Conservation (phyloP, 2,797 vertebrate genomes). For the Momotus momota region DNA sequence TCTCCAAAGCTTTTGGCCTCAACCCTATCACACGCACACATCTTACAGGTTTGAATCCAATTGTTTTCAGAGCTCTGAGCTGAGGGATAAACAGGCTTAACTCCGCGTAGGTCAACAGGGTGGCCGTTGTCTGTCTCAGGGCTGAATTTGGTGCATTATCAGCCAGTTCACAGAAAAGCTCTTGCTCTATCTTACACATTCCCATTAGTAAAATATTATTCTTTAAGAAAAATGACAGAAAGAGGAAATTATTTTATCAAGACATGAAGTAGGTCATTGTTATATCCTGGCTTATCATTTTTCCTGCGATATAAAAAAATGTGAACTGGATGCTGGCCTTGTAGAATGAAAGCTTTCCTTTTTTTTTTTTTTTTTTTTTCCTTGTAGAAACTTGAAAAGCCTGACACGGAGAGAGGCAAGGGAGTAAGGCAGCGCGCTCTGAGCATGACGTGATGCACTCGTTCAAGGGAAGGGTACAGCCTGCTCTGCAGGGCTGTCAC, state of each 20-base stretch:
- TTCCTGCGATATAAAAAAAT: conserved; percentile 5
- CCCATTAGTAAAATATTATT: conserved; percentile 37
- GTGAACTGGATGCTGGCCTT: neutral
- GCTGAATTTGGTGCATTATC: conserved; percentile 16
- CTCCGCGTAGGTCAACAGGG: conserved; percentile 3
- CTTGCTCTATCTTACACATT: conserved; percentile 15
- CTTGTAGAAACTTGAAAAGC: conserved; percentile 34
- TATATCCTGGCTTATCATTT: conserved; percentile 46
- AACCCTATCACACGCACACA: neutral
- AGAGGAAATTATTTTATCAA: conserved; percentile 67
- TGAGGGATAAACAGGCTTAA: conserved; percentile 50
- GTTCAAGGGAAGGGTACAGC: neutral
- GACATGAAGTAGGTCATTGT: conserved; percentile 51
- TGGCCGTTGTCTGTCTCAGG: conserved; percentile 26
- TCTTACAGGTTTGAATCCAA: conserved; percentile 37
- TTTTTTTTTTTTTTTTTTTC: neutral
- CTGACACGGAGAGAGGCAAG: neutral
- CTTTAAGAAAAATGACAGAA: conserved; percentile 45
- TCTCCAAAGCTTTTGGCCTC: neutral
- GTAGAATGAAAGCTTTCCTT: neutral
- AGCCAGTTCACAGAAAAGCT: conserved; percentile 28
- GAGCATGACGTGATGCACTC: neutral
- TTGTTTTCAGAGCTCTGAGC: conserved; percentile 46
- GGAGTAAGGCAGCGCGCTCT: accelerated
- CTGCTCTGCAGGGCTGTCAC: neutral